phyloP scores from a whole-genome alignment of 1,140 invertebrate genomes.

The Popillia japonica region DNA sequence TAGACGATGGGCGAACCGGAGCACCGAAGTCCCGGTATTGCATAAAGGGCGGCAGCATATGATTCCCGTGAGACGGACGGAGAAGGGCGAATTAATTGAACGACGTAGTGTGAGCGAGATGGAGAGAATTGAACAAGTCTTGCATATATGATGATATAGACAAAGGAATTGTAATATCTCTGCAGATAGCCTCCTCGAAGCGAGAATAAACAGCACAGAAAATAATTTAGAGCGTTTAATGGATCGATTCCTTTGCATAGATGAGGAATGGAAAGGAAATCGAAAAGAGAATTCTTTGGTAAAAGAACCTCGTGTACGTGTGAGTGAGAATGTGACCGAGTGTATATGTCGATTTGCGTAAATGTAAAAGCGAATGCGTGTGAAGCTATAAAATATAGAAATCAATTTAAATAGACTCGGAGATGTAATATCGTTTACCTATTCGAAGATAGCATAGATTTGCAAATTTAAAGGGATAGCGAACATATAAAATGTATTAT shows the following conservation, averaged over 20 bases:
- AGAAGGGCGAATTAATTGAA: constrained; percentile 53
- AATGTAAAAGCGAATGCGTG: neutral
- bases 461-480: too few relatives aligned
- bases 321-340: neutral
- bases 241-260: constrained; percentile 37
- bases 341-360: neutral
- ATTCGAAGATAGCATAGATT: too few relatives aligned
- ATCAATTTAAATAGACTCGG: constrained; percentile 15
- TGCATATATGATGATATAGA: constrained; percentile 60
- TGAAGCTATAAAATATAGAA: constrained; percentile 11
- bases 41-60: constrained; percentile 46
- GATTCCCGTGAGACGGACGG: constrained; percentile 52
- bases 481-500: too few relatives aligned
- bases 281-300: constrained; percentile 7
- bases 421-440: too few relatives aligned
- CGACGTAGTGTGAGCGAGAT: constrained; percentile 48
- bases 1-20: constrained; percentile 19
- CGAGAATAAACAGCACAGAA: constrained; percentile 52
- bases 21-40: constrained; percentile 18
- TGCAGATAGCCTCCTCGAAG: constrained; percentile 52
- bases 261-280: constrained; percentile 11
- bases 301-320: neutral
- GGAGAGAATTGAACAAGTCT: constrained; percentile 51
- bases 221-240: constrained; percentile 53
- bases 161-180: constrained; percentile 60